Percentiles rank a stretch among this genome's conserved stretches.
Evolutionary conservation across 2,888 invertebrate species (phyloP).

Genomic region (Lithophane ornitopus): DNA sequence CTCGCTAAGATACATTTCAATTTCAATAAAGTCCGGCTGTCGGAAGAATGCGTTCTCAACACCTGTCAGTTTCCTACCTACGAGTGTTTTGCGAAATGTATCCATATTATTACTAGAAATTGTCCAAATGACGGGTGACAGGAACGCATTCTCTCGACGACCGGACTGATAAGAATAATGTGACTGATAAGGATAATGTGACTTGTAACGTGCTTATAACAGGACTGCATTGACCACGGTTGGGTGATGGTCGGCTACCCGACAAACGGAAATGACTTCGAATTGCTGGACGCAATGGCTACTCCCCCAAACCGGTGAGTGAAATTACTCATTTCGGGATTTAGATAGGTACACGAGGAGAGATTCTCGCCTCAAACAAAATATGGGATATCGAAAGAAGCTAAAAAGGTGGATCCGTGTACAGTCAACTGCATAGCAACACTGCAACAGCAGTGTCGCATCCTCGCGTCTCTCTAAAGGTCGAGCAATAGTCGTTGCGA

Average conservation of each 20-base stretch:
- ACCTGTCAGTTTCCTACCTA: no score
- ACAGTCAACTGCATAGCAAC: background rate
- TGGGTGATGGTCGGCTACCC: slow-evolving; percentile 92
- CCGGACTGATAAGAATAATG: no score
- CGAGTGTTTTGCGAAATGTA: no score
- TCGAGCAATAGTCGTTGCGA: no score
- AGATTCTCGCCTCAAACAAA: background rate
- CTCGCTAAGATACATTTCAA: no score
- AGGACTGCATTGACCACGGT: slow-evolving; percentile 91
- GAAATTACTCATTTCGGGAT: background rate
- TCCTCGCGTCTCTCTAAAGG: background rate
- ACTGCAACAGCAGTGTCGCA: background rate
- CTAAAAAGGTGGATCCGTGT: background rate
- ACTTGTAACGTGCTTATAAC: slow-evolving; percentile 25
- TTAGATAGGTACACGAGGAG: background rate
- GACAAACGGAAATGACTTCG: slow-evolving; percentile 89
- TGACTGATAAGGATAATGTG: background rate
- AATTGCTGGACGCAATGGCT: slow-evolving; percentile 89
- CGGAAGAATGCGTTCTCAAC: no score
- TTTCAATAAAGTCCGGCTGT: no score
- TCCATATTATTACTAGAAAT: no score
- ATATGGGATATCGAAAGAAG: background rate
- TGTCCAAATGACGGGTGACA: no score
- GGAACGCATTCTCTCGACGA: no score
- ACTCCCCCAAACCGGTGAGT: slow-evolving; percentile 92